These are phyloP conservation scores for Dendrocincla tyrannina DNA, from an alignment of 2,797 vertebrate genomes.

Conservation along the genomic window DNA sequence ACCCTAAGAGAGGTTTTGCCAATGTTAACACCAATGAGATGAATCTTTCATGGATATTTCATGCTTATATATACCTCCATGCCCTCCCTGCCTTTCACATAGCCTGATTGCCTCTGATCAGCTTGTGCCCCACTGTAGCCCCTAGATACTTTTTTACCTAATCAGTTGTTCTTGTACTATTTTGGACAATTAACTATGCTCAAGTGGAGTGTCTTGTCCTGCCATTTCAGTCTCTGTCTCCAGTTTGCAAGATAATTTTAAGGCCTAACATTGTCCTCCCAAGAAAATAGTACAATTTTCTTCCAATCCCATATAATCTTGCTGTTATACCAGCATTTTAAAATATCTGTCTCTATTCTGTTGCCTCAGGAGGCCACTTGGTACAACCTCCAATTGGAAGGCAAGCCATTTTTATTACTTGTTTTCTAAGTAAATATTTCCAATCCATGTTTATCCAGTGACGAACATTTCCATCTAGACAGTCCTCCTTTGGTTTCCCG, in stretches of 20 bases:
- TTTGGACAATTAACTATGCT: not conserved
- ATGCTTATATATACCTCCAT: not conserved
- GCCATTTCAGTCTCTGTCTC: not conserved
- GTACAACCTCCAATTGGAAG: not conserved
- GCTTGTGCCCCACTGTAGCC: not conserved
- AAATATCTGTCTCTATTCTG: not conserved
- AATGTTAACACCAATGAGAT: not conserved
- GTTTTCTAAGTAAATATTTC: conserved; percentile 18
- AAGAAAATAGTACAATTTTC: not conserved
- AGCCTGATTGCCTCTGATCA: not conserved
- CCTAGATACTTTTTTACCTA: not conserved
- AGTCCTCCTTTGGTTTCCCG: not conserved
- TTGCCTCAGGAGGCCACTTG: not conserved
- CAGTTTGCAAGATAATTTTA: not conserved
- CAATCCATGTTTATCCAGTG: not conserved
- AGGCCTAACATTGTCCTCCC: not conserved
- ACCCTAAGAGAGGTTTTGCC: not conserved
- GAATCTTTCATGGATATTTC: not conserved
- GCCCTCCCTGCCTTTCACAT: not conserved
- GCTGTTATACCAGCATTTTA: not conserved
- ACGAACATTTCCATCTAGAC: not conserved
- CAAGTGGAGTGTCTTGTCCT: not conserved
- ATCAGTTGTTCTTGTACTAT: not conserved
- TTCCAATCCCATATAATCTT: not conserved
- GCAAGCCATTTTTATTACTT: not conserved